A percentile compares a stretch with the other conserved stretches of the same genome.
phyloP scores from a whole-genome alignment of 35 echinoderm and acorn worm species.

The Antedon bifida region DNA sequence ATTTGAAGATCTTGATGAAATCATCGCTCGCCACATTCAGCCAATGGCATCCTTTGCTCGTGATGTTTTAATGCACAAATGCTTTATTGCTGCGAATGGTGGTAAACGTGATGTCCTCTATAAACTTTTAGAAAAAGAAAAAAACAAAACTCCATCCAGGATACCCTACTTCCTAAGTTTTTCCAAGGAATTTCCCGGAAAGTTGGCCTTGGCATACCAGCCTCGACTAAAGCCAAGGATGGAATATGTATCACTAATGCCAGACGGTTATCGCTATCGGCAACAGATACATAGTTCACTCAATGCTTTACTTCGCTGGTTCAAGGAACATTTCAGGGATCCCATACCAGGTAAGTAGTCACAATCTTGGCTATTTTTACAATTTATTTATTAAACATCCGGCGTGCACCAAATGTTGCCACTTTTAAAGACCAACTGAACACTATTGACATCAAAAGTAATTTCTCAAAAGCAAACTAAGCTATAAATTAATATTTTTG shows the following conservation, averaged over 20 bases:
- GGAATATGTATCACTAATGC: slow-evolving; percentile 75
- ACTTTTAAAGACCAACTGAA: no score
- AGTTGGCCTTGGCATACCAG: slow-evolving; percentile 77
- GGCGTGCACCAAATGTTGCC: not conserved
- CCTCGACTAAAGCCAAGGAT: slow-evolving; percentile 59
- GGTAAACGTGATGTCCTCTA: slow-evolving; percentile 68
- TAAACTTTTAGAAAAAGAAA: slow-evolving; percentile 38
- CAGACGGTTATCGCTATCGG: slow-evolving; percentile 65
- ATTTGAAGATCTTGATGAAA: slow-evolving; percentile 97
- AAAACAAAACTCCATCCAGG: slow-evolving; percentile 46
- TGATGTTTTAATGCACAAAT: slow-evolving; percentile 67
- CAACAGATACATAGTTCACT: slow-evolving; percentile 51
- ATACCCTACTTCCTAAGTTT: slow-evolving; percentile 93
- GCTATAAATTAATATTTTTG: not conserved
- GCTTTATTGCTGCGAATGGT: slow-evolving; percentile 53
- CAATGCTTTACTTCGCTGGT: slow-evolving; percentile 79
- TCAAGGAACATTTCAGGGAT: slow-evolving; percentile 95
- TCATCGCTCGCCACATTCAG: slow-evolving; percentile 90
- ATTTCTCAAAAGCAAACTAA: no score
- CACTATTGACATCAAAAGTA: no score
- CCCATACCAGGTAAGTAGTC: slow-evolving; percentile 60
- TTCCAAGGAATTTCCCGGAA: slow-evolving; percentile 50
- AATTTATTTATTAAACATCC: not conserved
- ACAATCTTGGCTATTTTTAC: not conserved
- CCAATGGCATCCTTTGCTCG: slow-evolving; percentile 84